A percentile compares a stretch with the other conserved stretches of the same genome.
Evolutionary conservation across 2,888 invertebrate genomes (phyloP).

Genomic region (Sthenelais limicola): DNA sequence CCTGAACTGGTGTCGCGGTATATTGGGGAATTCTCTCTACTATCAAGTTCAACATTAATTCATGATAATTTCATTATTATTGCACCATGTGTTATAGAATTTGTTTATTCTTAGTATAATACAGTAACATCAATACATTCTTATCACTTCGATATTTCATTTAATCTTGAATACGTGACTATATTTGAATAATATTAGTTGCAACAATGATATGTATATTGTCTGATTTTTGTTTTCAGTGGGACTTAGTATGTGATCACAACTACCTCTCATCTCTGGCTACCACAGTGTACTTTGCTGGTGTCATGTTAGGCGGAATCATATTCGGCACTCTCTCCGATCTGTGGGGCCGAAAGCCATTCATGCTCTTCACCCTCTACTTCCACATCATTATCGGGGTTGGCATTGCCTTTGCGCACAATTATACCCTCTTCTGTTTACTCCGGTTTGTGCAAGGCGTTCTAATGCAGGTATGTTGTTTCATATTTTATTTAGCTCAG

Average conservation of each 20-base stretch:
- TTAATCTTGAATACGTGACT: background rate
- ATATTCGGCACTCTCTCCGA: slow-evolving; percentile 64
- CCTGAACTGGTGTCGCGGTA: too few relatives aligned
- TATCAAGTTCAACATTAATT: too few relatives aligned
- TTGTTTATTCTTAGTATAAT: too few relatives aligned
- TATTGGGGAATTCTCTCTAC: too few relatives aligned
- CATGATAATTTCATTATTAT: too few relatives aligned
- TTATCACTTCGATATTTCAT: too few relatives aligned
- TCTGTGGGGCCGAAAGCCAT: slow-evolving; percentile 61
- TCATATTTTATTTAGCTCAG: background rate
- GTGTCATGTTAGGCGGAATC: slow-evolving; percentile 67
- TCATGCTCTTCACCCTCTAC: slow-evolving; percentile 59
- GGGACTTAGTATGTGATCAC: slow-evolving; percentile 61
- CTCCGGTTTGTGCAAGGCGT: slow-evolving; percentile 62
- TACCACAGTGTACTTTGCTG: slow-evolving; percentile 67
- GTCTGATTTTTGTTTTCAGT: slow-evolving; percentile 54
- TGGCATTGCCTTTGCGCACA: slow-evolving; percentile 56
- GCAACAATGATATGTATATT: background rate
- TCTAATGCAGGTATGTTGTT: slow-evolving; percentile 60
- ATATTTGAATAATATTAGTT: background rate
- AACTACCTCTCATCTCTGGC: slow-evolving; percentile 57
- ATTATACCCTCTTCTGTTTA: slow-evolving; percentile 57
- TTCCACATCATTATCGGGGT: slow-evolving; percentile 57
- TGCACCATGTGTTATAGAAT: too few relatives aligned
- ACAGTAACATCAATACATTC: too few relatives aligned